phyloP scores from a whole-genome alignment of 2,797 vertebrate genomes.

The Loriculus beryllinus region DNA sequence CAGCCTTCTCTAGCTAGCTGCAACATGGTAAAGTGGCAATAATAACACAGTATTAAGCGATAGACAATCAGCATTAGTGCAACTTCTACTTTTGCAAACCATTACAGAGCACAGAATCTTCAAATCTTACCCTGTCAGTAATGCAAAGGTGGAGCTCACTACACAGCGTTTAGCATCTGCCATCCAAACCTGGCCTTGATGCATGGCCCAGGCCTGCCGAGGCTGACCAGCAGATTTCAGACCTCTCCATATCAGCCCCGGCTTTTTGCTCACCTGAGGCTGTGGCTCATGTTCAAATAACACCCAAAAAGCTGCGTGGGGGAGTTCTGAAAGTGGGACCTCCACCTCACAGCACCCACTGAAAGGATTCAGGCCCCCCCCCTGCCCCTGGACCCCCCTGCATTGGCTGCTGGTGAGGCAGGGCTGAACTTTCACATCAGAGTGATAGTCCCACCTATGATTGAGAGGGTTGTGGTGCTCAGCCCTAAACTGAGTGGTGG shows the following conservation, averaged over 20 bases:
- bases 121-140: not conserved
- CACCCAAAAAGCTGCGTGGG: not conserved
- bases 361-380: not conserved
- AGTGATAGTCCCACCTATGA: not conserved
- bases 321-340: accelerated
- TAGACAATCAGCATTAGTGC: not conserved
- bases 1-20: accelerated
- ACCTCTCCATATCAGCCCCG: not conserved
- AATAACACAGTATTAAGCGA: not conserved
- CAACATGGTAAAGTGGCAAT: not conserved
- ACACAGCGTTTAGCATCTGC: not conserved
- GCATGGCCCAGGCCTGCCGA: not conserved
- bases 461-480: not conserved
- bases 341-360: accelerated
- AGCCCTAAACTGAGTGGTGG: not conserved
- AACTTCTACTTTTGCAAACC: not conserved
- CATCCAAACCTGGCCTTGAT: not conserved
- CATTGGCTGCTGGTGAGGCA: accelerated
- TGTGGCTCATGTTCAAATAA: not conserved
- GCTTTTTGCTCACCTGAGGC: accelerated
- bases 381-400: accelerated
- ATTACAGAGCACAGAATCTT: not conserved
- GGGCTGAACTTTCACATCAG: not conserved
- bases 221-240: not conserved
- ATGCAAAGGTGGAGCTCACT: not conserved